Percentiles rank a stretch among this genome's conserved stretches.
These are phyloP conservation scores for Caenorhabditis sp. DNA, from an alignment of 2,888 invertebrate species.

Conservation along the genomic window DNA sequence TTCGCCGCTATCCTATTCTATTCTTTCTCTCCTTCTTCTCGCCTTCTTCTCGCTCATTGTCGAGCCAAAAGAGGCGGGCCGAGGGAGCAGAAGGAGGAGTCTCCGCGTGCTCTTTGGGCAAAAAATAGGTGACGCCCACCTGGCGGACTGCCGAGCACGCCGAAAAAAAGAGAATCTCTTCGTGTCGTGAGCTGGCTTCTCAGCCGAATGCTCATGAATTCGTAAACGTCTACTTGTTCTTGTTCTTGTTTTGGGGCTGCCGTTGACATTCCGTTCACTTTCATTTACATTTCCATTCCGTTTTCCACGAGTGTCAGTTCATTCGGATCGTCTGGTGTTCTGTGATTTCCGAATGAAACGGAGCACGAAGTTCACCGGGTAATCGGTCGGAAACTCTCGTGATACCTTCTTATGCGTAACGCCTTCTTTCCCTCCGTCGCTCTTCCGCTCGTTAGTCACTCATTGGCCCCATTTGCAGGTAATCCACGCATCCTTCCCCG, in stretches of 20 bases:
- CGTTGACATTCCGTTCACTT: too few relatives aligned
- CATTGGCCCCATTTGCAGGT: conserved; percentile 37
- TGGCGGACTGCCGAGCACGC: not conserved
- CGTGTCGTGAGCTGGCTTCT: too few relatives aligned
- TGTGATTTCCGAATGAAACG: not conserved
- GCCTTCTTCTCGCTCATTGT: conserved; percentile 4
- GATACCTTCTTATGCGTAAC: not conserved
- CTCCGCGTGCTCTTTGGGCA: conserved; percentile 5
- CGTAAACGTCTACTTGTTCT: too few relatives aligned
- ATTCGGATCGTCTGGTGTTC: not conserved
- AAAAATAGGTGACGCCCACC: conserved; percentile 31
- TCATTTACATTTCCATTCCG: too few relatives aligned
- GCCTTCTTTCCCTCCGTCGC: not conserved
- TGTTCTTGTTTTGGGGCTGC: not conserved
- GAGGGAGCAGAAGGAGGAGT: conserved; percentile 23
- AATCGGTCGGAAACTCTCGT: conserved; percentile 7
- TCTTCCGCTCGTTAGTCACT: not conserved
- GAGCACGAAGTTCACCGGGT: too few relatives aligned
- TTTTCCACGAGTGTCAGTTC: too few relatives aligned
- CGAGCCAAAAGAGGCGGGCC: conserved; percentile 15
- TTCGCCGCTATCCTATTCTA: too few relatives aligned
- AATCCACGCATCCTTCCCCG: conserved; percentile 17
- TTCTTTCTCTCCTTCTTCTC: not conserved
- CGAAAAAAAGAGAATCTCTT: not conserved
- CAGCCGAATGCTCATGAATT: too few relatives aligned